These are phyloP conservation scores for Arrhamphus sclerolepis DNA, from an alignment of 2,797 vertebrate species.

Conservation along the genomic window DNA sequence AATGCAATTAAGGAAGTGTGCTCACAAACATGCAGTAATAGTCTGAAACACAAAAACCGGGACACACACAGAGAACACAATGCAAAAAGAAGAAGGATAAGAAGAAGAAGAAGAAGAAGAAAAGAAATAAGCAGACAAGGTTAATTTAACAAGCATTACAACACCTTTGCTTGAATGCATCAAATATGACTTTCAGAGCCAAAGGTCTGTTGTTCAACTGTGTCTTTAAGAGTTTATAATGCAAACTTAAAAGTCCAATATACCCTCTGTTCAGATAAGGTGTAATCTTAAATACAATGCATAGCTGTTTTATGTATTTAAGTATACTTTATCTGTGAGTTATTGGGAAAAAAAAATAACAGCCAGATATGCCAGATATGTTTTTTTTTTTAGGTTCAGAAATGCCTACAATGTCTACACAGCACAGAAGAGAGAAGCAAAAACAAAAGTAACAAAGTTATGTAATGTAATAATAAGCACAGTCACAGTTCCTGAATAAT, in stretches of 20 bases:
- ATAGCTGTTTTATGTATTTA: neutral
- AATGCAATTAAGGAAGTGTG: slow-evolving; percentile 83
- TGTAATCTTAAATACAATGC: neutral
- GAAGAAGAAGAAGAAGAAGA: no score
- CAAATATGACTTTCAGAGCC: slow-evolving; percentile 28
- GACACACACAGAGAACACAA: slow-evolving; percentile 40
- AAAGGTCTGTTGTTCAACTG: slow-evolving; percentile 1
- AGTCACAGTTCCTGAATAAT: slow-evolving; percentile 13
- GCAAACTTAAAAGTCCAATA: slow-evolving; percentile 5
- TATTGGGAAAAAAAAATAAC: slow-evolving; percentile 12
- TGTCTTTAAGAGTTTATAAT: slow-evolving; percentile 7
- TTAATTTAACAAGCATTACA: slow-evolving; percentile 52
- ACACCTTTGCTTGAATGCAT: slow-evolving; percentile 39
- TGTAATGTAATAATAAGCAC: slow-evolving; percentile 1
- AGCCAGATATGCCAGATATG: neutral
- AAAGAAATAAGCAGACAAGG: slow-evolving; percentile 47
- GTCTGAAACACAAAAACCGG: slow-evolving; percentile 62
- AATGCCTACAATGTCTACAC: slow-evolving; percentile 7
- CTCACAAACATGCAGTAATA: slow-evolving; percentile 75
- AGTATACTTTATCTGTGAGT: neutral
- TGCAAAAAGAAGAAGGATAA: no score
- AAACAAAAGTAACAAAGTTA: slow-evolving; percentile 11
- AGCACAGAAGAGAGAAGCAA: neutral
- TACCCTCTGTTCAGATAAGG: neutral
- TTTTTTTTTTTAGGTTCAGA: slow-evolving; percentile 1